A percentile compares a stretch with the other conserved stretches of the same genome.
Evolutionary conservation across 2,797 vertebrate genomes (phyloP).

Genomic region (Cossypha caffra): DNA sequence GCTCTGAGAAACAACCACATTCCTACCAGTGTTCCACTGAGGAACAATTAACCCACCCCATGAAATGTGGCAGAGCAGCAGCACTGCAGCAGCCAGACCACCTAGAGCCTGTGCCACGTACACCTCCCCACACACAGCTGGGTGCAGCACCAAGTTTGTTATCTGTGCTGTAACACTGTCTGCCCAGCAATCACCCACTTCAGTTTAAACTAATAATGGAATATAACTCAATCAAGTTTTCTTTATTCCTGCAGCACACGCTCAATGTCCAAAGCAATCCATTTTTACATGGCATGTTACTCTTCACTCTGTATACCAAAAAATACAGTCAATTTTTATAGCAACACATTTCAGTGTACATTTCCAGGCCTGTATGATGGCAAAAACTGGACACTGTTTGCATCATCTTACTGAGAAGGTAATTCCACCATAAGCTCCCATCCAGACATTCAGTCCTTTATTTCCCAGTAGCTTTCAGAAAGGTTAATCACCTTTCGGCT

Average conservation of each 20-base stretch:
- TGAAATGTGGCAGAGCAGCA: background rate
- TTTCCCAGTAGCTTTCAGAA: background rate
- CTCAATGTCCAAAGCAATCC: background rate
- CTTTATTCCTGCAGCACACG: background rate
- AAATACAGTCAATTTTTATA: background rate
- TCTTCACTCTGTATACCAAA: background rate
- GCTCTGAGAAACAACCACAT: background rate
- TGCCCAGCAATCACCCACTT: background rate
- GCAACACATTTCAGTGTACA: background rate
- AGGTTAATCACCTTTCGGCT: background rate
- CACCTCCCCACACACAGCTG: background rate
- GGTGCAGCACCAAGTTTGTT: background rate
- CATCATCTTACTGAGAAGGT: background rate
- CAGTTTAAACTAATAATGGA: background rate
- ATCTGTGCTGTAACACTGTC: fast-evolving
- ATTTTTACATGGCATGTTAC: background rate
- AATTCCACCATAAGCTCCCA: background rate
- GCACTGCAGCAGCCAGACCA: background rate
- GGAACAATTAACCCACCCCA: fast-evolving
- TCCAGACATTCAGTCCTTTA: background rate
- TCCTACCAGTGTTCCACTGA: background rate
- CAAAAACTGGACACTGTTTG: background rate
- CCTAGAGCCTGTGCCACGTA: background rate
- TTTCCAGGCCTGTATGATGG: background rate
- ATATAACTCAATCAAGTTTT: slow-evolving; percentile 11